Conservation (phyloP, 2,113 vertebrate genomes). For the Hipposideros armiger region DNA sequence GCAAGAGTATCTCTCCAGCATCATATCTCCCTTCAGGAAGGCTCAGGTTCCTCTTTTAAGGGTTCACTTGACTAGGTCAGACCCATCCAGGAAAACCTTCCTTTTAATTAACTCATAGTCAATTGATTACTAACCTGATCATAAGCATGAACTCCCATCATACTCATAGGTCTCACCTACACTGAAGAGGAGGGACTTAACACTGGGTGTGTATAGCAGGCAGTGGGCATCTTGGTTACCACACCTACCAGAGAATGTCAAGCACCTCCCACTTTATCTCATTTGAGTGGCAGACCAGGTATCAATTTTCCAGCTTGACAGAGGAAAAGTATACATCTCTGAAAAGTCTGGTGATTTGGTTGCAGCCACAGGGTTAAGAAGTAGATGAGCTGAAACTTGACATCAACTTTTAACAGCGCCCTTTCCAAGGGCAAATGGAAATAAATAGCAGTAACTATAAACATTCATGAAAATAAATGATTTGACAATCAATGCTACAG, state of each 20-base stretch:
- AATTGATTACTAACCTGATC: not conserved
- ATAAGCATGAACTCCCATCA: not conserved
- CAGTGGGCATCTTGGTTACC: not conserved
- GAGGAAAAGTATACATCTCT: not conserved
- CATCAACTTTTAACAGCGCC: not conserved
- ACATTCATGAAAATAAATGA: not conserved
- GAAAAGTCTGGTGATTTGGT: not conserved
- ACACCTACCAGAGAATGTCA: not conserved
- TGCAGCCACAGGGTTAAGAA: not conserved
- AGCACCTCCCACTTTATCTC: not conserved
- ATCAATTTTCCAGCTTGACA: not conserved
- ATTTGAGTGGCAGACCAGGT: not conserved
- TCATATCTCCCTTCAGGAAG: not conserved
- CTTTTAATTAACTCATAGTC: not conserved
- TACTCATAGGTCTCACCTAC: not conserved
- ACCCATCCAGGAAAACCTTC: not conserved
- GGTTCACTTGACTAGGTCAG: not conserved
- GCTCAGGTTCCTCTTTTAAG: not conserved
- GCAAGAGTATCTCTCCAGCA: not conserved
- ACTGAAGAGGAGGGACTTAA: not conserved
- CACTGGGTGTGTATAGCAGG: not conserved
- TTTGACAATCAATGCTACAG: not conserved
- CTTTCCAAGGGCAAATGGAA: not conserved
- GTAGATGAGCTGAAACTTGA: not conserved
- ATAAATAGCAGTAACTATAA: not conserved